These are phyloP conservation scores for Apogon talboti DNA, from an alignment of 2,797 vertebrate genomes.

Conservation along the genomic window DNA sequence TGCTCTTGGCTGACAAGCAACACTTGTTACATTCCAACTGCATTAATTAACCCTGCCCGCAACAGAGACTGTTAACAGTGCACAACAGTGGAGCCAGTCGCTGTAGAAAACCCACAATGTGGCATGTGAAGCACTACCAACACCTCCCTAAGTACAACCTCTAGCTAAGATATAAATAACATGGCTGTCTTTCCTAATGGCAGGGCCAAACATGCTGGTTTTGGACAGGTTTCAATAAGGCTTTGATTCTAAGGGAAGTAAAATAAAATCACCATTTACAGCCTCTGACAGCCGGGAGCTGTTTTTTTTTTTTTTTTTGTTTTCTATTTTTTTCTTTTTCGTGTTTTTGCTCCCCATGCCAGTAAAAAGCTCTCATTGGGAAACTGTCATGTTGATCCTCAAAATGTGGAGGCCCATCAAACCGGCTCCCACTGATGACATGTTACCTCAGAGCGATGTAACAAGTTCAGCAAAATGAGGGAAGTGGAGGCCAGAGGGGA, in stretches of 20 bases:
- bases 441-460: slow-evolving; percentile 79
- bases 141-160: slow-evolving; percentile 80
- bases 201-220: slow-evolving; percentile 92
- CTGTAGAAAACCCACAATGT: slow-evolving; percentile 56
- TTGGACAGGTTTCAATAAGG: slow-evolving; percentile 89
- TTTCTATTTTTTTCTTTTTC: slow-evolving; percentile 79
- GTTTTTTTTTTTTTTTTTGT: slow-evolving; percentile 65
- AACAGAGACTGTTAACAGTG: slow-evolving; percentile 43
- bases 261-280: slow-evolving; percentile 92
- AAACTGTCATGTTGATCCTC: slow-evolving; percentile 85
- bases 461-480: slow-evolving; percentile 76
- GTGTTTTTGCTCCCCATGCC: slow-evolving; percentile 82
- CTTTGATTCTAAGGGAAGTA: slow-evolving; percentile 88
- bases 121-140: slow-evolving; percentile 75
- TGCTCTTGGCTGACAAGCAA: slow-evolving; percentile 64
- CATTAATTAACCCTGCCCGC: slow-evolving; percentile 70
- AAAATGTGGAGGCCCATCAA: slow-evolving; percentile 82
- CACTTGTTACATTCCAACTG: slow-evolving; percentile 71
- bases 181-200: slow-evolving; percentile 85
- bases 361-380: slow-evolving; percentile 82
- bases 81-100: slow-evolving; percentile 42
- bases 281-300: slow-evolving; percentile 89
- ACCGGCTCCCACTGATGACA: slow-evolving; percentile 82
- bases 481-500: slow-evolving; percentile 68
- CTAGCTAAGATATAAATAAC: slow-evolving; percentile 83